Base-by-base conservation (phyloP, 2,888 invertebrate genomes). In the Ophion slaviceki region DNA sequence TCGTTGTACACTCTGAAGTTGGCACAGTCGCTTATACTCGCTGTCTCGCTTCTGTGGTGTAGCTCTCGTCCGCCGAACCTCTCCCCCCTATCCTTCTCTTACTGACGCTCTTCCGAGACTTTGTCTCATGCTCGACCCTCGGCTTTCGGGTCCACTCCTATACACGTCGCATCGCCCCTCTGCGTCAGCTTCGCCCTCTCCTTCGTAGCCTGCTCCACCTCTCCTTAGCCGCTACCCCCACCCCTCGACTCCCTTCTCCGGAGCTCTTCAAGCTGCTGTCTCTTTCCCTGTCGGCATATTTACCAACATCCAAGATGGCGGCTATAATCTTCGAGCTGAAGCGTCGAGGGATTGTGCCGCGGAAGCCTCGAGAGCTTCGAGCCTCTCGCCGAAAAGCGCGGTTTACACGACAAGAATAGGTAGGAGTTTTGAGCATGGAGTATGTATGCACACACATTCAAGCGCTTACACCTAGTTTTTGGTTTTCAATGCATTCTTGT, bases 251-350 rank as follows among this genome's bases (percentile, higher is more conserved):
- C 84, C 74, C 82, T 81, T 74, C 78, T 64, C 70, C 75, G 32
- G 45, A 77, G 83, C 85, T 79, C 79, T 61, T 64, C 67, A 78
- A 84, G 77, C 85, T 75, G 68, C 86, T 86, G 81, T 87, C 85
- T 76, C 88, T 87, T 88, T 87, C 84, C 89, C 89, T 90, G 87
- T 88, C 87, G 92, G 91, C 92, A 93, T 93, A 93, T 93, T 93
- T 93, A 93, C 93, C 92, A 93, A 93, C 93, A 93, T 93, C 92
- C 93, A 93, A 93, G 92, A 93, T 93, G 93, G 93, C 93, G 91
- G 91, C 89, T 47, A 91, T 92, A 93, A 93, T 93, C 93, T 92
- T 91, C 88, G 89, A 89, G 89, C 91, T n/a, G 91, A 89, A 89
- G 89, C 89, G 88, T 87, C 85, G 90, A 91, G 91, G 75, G 62